A percentile compares a stretch with the other conserved stretches of the same genome.
Evolutionary conservation across 2,113 vertebrate genomes (phyloP).

Genomic region (Jacana jacana): DNA sequence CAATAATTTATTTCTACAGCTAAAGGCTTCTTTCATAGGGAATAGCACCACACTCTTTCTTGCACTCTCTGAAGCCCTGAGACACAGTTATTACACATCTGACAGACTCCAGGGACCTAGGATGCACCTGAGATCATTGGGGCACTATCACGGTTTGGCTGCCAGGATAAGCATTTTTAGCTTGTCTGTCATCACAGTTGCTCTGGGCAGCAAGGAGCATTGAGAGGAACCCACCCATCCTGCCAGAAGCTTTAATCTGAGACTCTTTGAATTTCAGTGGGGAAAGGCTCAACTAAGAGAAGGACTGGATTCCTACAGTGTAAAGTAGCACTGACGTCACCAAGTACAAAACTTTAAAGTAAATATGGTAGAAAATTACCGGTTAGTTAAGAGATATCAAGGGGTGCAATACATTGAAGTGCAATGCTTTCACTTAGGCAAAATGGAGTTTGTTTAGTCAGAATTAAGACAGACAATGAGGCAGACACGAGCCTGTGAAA

Average conservation of each 20-base stretch:
- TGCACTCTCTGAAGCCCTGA: not conserved
- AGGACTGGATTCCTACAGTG: not conserved
- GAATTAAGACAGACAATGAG: not conserved
- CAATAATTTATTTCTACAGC: not conserved
- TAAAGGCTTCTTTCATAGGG: not conserved
- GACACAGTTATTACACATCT: not conserved
- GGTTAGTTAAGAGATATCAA: not conserved
- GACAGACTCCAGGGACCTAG: not conserved
- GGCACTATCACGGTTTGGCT: not conserved
- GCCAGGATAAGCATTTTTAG: not conserved
- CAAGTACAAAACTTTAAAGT: not conserved
- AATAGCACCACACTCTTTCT: not conserved
- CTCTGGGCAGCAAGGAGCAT: not conserved
- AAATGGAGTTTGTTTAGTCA: not conserved
- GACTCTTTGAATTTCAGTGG: slow-evolving; percentile 9
- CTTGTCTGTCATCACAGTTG: not conserved
- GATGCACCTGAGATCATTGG: not conserved
- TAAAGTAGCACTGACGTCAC: not conserved
- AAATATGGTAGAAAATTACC: not conserved
- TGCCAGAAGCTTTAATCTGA: slow-evolving; percentile 18
- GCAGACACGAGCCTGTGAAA: not conserved
- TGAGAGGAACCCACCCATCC: not conserved
- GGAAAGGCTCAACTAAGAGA: not conserved
- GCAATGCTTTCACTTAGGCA: not conserved
- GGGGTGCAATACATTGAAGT: not conserved